Evolutionary conservation across 2,888 invertebrate species (phyloP), one percentile per base, ranked within the genome.

Genomic region (Mythimna albipuncta): DNA sequence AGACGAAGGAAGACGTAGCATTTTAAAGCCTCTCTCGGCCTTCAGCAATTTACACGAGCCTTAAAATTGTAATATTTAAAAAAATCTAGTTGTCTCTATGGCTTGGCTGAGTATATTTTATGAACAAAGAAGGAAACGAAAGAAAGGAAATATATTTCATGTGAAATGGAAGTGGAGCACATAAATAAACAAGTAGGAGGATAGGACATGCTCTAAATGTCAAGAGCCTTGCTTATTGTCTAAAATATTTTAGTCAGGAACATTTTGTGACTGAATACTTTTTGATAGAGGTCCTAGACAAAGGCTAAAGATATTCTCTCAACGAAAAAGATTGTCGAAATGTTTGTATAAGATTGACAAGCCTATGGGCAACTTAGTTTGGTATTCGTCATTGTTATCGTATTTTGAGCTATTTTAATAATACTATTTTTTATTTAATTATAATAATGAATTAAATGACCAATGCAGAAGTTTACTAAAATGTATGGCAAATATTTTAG

Each of bases 131-230:
- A 52, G 3, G n/a, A 52, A 52, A 52, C n/a, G 47, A 52, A 52
- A 52, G n/a, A 52, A 52, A 52, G 50, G n/a, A 52, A 52, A 52
- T 52, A 52, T 52, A 52, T 52, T 52, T 52, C 54, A 54, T 21
- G 54, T 54, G 21, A 21, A 54, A 54, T 54, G 54, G 54, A 26
- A 54, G 54, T 21, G 54, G 54, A 21, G 21, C 54, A 54, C 21
- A 54, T 54, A 54, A 54, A 57, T 57, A 57, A 57, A 21, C 55
- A 57, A 57, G 26, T 32, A 16, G 26, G 32, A 32, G 26, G 55
- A 55, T 6, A 57, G 55, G 32, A 32, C 32, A 57, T 57, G 57
- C 32, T 57, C 57, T 32, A 57, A 32, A 57, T 57, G 16, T 57
- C 32, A 57, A 32, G 6, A 16, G 21, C 57, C 57, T 57, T 32